Evolutionary conservation across 1,140 invertebrate species (phyloP), one percentile per base, ranked within the genome.

Genomic region (Drusus annulatus): DNA sequence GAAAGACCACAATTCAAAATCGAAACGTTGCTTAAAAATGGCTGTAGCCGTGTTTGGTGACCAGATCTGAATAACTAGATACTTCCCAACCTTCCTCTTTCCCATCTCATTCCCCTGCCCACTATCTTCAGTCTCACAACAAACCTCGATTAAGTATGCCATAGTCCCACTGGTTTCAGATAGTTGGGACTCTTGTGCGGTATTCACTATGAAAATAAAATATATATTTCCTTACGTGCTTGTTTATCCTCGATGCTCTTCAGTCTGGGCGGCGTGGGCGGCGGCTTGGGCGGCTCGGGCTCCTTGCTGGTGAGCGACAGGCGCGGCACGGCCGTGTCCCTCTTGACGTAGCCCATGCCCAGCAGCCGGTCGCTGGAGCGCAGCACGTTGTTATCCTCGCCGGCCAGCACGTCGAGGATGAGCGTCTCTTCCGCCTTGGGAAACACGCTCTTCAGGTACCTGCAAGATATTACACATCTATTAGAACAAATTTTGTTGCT

Each of bases 391-490:
- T 96, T 96, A 82, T 97, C 96, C 83, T 95, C 94, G 86, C 94
- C 95, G 76, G 93, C 93, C 36, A 98, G 87, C 75, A 96, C 91
- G 86, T 97, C 96, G 63, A 97, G 89, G 8, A 98, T 93, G 28
- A 97, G 87, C n/a, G 95, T 96, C 87, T 97, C 96, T 82, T 98
- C 96, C 0, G 94, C 95, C 88, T 96, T 95, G n/a, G 96, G 95
- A 88, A 97, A 97, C 84, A 97, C 92, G 85, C 94, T 96, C 88
- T 97, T 97, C 90, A 98, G 91, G 87, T 97, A 97, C 90, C 96
- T 96, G 88, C 7, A 69, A 51, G 21, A 19, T n/a, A n/a, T n/a
- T n/a, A n/a, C n/a, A n/a, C n/a, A n/a, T 36, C 31, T 7, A 36
- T 36, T 36, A 36, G 31, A 36, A 36, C 31, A 36, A 7, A 8